phyloP scores from a whole-genome alignment of 1,140 invertebrate genomes.

The Cyphomyrmex costatus region DNA sequence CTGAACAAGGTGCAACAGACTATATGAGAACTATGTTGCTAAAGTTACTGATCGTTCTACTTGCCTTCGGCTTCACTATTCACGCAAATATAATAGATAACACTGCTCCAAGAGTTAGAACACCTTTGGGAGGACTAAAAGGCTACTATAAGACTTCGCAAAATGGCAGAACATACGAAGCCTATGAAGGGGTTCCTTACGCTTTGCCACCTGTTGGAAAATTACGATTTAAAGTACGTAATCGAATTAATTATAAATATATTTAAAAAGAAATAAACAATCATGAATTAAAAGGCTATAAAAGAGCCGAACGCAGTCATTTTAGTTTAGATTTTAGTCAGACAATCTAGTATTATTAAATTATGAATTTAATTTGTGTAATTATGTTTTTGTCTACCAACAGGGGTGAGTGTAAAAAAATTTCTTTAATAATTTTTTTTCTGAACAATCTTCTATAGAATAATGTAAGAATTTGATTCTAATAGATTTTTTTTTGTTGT shows the following conservation, averaged over 20 bases:
- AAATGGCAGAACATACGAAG: conserved; percentile 84
- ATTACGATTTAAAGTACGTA: conserved; percentile 87
- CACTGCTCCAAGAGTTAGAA: conserved; percentile 76
- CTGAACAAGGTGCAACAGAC: neutral
- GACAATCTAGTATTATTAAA: too few species aligned
- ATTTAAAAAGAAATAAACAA: neutral
- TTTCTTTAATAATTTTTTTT: too few species aligned
- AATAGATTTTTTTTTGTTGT: too few species aligned
- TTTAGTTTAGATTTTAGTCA: too few species aligned
- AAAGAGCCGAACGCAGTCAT: too few species aligned
- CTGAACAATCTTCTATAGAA: too few species aligned
- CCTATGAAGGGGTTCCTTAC: conserved; percentile 89
- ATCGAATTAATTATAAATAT: conserved; percentile 16
- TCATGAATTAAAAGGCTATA: too few species aligned
- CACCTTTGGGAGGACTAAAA: conserved; percentile 78
- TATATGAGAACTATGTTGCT: neutral
- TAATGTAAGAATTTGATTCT: too few species aligned
- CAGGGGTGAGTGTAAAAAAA: too few species aligned
- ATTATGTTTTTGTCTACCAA: too few species aligned
- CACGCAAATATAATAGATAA: conserved; percentile 50
- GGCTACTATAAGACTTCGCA: conserved; percentile 82
- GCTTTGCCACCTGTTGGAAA: conserved; percentile 88
- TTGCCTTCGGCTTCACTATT: neutral
- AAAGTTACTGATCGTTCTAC: neutral
- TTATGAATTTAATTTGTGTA: too few species aligned